Evolutionary conservation across 2,888 invertebrate species (phyloP), one percentile per base, ranked within the genome.

Genomic region (Deilephila elpenor): DNA sequence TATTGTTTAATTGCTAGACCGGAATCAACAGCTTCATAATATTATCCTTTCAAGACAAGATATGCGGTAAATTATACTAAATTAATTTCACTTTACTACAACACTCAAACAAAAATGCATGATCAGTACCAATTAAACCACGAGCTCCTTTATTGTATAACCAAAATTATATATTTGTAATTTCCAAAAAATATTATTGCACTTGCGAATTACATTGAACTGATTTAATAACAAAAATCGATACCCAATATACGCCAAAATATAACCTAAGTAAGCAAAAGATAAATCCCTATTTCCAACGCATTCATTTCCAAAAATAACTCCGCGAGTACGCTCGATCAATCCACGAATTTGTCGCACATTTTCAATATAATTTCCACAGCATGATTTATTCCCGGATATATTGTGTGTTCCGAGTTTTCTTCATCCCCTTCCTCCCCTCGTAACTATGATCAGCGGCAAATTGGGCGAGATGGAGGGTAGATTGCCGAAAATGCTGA

Each of bases 401-500:
- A 64, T 37, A 61, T 32, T 61, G 32, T 60, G 59, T 60, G 59
- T 59, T 59, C 59, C 59, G 59, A 7, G 20, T 7, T 25, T 25
- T 29, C 25, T 8, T 5, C n/a, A 20, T 4, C 20, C 19, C 19
- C 56, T n/a, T n/a, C 53, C 37, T 37, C 56, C 19, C 56, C 14
- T 44, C 56, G 56, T n/a, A n/a, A 56, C n/a, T 56, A 56, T 56
- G 37, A 64, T 44, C 44, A 64, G 37, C 37, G n/a, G 44, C 37
- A 44, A 64, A 64, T 64, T 64, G 37, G 8, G 14, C 20, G 64
- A 44, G 64, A 64, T 64, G 64, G 44, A 64, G 37, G 64, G 44
- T 37, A 64, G 20, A 64, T 64, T 64, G 37, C 44, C 44, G 64
- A 64, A 64, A 64, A 61, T 44, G 64, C 64, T 44, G 64, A 64